Evolutionary conservation across 2,113 vertebrate genomes (phyloP), one percentile per base, ranked within the genome.

Genomic region (Ammospiza caudacuta): DNA sequence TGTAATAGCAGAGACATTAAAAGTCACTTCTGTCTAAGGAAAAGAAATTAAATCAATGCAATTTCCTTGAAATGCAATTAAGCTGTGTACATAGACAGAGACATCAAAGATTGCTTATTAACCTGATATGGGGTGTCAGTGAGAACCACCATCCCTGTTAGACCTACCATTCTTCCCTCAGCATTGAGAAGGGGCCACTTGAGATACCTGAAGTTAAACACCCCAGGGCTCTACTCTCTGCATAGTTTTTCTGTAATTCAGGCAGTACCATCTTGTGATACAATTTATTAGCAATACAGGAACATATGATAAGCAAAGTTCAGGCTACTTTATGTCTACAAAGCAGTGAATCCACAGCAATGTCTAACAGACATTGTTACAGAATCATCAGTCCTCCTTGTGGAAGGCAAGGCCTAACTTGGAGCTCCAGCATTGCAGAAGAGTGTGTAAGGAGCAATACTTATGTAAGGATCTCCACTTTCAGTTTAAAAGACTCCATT

Each of bases 191-290:
- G 35, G 9, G 61, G 68, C 22, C 47, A 52, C 54, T 85, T 87
- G 57, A 79, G n/a, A 81, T 11, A 73, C 67, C 68, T 61, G 43
- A 63, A 90, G 44, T 73, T 69, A 80, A 78, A 81, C 13, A 29
- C 17, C 39, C 16, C 49, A 39, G n/a, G 74, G 70, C 62, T 90
- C 51, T 81, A 52, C 23, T 52, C 35, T 4, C 2, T 92, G 86
- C 95, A 81, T 66, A 91, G 55, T n/a, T 67, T 70, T 82, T 72
- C 57, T 57, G 35, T 79, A 90, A 88, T 37, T 84, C 52, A 94
- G 43, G 61, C 69, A 94, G 63, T 59, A 87, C 57, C 83, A 75
- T 66, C 81, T 57, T 13, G 69, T 95, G 89, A 82, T 74, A 67
- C 27, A 46, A 72, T 86, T 41, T 79, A 72, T 76, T 85, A 90